Evolutionary conservation across 92 coral and sea anemone genomes (phyloP).

Genomic region (Parazoanthus swiftii): DNA sequence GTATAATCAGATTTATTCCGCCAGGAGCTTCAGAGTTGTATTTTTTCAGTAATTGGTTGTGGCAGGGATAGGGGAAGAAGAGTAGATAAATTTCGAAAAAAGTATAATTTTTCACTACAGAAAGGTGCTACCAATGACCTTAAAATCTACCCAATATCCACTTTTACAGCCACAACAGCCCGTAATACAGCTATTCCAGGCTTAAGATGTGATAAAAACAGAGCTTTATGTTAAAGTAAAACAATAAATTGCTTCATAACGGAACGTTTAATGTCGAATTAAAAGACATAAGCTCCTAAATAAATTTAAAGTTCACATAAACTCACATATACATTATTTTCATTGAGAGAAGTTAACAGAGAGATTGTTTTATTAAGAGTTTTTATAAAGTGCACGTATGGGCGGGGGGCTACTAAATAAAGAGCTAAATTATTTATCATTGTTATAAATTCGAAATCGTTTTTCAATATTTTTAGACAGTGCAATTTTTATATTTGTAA

Average conservation of each 20-base stretch:
- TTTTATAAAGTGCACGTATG: too few relatives aligned
- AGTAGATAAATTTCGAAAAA: not conserved
- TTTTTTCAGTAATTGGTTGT: not conserved
- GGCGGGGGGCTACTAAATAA: too few relatives aligned
- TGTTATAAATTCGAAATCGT: constrained; percentile 5
- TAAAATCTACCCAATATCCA: not conserved
- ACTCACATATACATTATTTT: too few relatives aligned
- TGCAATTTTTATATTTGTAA: not conserved
- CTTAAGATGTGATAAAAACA: not conserved
- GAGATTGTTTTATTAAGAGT: too few relatives aligned
- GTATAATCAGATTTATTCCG: constrained; percentile 30
- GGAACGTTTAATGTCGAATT: too few relatives aligned
- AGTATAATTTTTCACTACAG: not conserved
- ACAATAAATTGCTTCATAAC: too few relatives aligned
- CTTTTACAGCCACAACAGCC: not conserved
- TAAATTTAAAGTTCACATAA: too few relatives aligned
- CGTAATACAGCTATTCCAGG: constrained; percentile 16
- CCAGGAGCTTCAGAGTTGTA: not conserved
- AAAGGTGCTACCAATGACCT: not conserved
- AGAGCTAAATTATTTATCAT: too few relatives aligned
- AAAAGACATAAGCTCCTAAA: too few relatives aligned
- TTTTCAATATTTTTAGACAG: constrained; percentile 14
- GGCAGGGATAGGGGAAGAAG: not conserved
- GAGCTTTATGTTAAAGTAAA: too few relatives aligned
- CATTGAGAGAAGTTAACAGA: too few relatives aligned